Conservation (phyloP, 2,888 invertebrate genomes). For the Smittia aterrima region DNA sequence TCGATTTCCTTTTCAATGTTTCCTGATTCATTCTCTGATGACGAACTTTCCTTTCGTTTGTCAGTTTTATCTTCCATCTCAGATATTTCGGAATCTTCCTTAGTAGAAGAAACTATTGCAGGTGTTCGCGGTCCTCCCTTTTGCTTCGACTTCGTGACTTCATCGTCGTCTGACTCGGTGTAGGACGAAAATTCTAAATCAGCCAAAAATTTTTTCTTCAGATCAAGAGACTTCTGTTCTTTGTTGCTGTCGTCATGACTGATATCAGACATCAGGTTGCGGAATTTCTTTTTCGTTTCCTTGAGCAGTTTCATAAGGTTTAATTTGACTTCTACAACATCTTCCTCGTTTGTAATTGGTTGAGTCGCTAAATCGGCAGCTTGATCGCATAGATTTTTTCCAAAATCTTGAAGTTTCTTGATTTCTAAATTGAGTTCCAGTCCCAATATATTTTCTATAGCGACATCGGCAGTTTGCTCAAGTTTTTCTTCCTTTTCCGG, state of each 20-base stretch:
- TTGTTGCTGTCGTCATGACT: too few relatives aligned
- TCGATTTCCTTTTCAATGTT: constrained; percentile 5
- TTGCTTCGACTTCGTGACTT: not conserved
- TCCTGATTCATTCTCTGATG: not conserved
- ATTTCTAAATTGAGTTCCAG: not conserved
- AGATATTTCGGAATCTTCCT: not conserved
- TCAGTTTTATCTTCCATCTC: not conserved
- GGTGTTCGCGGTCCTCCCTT: not conserved
- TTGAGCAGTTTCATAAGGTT: not conserved
- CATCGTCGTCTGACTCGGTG: not conserved
- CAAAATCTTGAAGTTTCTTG: not conserved
- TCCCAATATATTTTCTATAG: not conserved
- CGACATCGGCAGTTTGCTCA: not conserved
- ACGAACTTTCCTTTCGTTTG: not conserved
- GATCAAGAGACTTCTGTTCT: too few relatives aligned
- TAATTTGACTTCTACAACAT: not conserved
- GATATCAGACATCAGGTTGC: not conserved
- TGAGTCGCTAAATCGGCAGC: not conserved
- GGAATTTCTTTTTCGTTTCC: not conserved
- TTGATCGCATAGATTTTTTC: not conserved
- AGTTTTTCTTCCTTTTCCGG: not conserved
- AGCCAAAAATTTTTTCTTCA: not conserved
- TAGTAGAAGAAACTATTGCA: not conserved
- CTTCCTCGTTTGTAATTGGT: not conserved
- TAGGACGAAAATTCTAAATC: not conserved